phyloP scores from a whole-genome alignment of 2,888 invertebrate species.

The Mythimna impura region DNA sequence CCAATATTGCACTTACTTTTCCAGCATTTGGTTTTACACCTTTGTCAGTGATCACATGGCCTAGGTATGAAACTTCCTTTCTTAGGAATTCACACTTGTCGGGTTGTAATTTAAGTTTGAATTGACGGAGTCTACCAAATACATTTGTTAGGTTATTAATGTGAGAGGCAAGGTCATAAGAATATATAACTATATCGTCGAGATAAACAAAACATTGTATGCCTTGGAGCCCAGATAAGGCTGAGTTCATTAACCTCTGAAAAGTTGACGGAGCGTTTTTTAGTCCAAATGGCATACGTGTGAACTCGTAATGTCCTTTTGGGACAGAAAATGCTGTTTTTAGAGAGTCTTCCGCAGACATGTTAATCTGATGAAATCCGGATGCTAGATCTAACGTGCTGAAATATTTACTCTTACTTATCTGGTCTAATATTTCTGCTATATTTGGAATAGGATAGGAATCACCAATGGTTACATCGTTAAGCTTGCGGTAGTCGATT shows the following conservation, averaged over 20 bases:
- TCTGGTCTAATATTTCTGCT: no score
- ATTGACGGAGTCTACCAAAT: neutral
- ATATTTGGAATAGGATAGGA: no score
- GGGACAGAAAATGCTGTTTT: neutral
- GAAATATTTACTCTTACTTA: no score
- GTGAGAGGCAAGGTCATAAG: neutral
- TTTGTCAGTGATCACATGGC: neutral
- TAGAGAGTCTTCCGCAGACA: no score
- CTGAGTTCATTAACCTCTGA: neutral
- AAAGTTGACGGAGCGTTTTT: slow-evolving; percentile 1
- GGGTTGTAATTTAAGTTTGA: neutral
- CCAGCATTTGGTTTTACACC: neutral
- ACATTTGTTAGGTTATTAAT: neutral
- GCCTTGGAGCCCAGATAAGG: neutral
- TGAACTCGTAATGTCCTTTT: neutral
- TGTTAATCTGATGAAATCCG: no score
- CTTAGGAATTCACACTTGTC: neutral
- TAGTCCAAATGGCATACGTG: neutral
- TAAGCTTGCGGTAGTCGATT: neutral
- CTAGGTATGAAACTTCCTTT: neutral
- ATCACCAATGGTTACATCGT: no score
- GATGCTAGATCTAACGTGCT: no score
- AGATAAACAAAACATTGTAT: neutral
- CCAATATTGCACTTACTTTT: neutral
- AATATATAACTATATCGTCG: neutral